Evolutionary conservation across 2,797 vertebrate species (phyloP).

Genomic region (Podargus strigoides): DNA sequence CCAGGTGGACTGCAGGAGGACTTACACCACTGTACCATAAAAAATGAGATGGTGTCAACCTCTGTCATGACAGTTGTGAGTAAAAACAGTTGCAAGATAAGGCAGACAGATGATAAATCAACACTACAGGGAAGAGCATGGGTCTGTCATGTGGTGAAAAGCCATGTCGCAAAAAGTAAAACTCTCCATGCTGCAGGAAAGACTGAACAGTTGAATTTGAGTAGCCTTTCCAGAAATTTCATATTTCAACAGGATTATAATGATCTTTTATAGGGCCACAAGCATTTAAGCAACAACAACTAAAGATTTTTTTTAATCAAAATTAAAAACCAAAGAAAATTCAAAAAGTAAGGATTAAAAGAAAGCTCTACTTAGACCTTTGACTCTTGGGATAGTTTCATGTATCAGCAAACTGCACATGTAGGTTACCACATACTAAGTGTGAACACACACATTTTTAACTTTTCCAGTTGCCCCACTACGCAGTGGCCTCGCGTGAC

Average conservation of each 20-base stretch:
- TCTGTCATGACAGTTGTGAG: background rate
- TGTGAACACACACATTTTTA: background rate
- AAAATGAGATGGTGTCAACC: background rate
- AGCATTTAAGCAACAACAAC: background rate
- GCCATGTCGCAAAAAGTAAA: background rate
- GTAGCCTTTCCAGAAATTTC: background rate
- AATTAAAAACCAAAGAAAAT: background rate
- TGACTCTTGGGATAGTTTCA: background rate
- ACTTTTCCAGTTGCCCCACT: background rate
- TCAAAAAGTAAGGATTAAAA: background rate
- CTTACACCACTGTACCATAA: background rate
- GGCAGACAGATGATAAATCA: background rate
- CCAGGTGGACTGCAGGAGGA: background rate
- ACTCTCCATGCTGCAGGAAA: background rate
- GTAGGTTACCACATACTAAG: background rate
- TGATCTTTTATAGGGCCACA: background rate
- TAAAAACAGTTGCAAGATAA: background rate
- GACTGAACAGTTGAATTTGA: background rate
- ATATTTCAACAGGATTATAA: background rate
- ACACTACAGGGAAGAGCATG: background rate
- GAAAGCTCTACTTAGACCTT: background rate
- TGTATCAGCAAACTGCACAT: accelerated
- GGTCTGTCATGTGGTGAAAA: background rate
- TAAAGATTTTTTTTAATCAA: background rate
- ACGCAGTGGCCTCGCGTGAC: background rate